A percentile compares a stretch with the other conserved stretches of the same genome.
Evolutionary conservation across 2,888 invertebrate species (phyloP).

Genomic region (Caenorhabditis sinica): DNA sequence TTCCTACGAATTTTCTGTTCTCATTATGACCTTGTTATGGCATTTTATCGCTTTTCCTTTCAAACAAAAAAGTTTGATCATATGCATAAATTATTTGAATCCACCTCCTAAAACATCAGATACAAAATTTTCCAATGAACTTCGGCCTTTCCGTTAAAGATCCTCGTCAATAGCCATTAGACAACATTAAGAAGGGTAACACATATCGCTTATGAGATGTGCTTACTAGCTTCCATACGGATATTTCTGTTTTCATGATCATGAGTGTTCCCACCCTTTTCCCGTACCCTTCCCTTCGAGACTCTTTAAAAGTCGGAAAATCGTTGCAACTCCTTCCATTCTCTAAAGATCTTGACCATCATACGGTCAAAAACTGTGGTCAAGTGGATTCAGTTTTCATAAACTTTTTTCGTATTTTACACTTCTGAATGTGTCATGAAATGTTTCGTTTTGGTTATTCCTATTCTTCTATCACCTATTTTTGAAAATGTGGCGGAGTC

Average conservation of each 20-base stretch:
- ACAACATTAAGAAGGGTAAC: neutral
- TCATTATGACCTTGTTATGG: neutral
- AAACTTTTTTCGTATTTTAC: neutral
- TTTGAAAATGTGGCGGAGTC: conserved; percentile 12
- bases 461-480: neutral
- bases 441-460: conserved; percentile 18
- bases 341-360: conserved; percentile 5
- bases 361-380: conserved; percentile 12
- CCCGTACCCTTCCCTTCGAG: neutral
- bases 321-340: conserved; percentile 22
- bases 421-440: conserved; percentile 42
- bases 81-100: neutral
- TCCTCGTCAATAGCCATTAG: neutral
- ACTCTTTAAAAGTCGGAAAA: conserved; percentile 25
- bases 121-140: neutral
- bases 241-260: conserved; percentile 4
- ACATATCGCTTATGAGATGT: conserved; percentile 9
- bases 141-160: neutral
- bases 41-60: too few relatives aligned
- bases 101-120: conserved; percentile 7
- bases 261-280: conserved; percentile 2
- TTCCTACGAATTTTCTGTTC: neutral
- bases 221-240: conserved; percentile 9
- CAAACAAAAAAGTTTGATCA: too few relatives aligned
- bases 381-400: conserved; percentile 12